Conservation (phyloP, 1,140 invertebrate species). For the Tetraneura akinire region DNA sequence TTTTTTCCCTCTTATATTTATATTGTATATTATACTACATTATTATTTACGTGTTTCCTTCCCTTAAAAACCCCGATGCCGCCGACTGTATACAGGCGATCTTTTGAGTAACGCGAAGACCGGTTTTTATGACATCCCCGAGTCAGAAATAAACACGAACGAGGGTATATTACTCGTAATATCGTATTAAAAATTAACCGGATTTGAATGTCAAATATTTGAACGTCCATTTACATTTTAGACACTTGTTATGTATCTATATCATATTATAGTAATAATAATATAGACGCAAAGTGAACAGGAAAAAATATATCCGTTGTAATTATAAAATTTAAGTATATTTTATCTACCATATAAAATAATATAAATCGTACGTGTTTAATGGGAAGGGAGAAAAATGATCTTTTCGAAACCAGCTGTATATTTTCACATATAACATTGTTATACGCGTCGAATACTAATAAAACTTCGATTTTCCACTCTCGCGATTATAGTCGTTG, state of each 20-base stretch:
- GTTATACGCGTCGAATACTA: conserved; percentile 7
- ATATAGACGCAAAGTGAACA: too few species aligned
- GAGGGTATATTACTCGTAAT: not conserved
- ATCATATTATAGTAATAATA: too few species aligned
- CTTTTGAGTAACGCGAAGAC: not conserved
- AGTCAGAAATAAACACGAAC: not conserved
- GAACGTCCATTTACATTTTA: conserved; percentile 26
- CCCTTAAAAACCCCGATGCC: not conserved
- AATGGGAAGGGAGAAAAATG: not conserved
- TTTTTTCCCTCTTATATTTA: not conserved
- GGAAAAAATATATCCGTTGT: not conserved
- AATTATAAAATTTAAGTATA: conserved; percentile 12
- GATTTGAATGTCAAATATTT: too few species aligned
- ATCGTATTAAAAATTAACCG: conserved; percentile 23
- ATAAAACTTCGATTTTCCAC: not conserved
- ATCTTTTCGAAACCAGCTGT: not conserved
- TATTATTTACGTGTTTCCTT: not conserved
- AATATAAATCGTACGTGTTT: not conserved
- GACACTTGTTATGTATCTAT: too few species aligned
- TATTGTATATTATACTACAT: conserved; percentile 1
- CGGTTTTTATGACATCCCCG: conserved; percentile 1
- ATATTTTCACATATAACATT: too few species aligned
- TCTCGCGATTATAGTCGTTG: not conserved
- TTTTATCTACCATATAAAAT: not conserved
- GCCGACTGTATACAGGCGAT: not conserved